Evolutionary conservation across 1,140 invertebrate species (phyloP).

Genomic region (Phenacoccus solenopsis): DNA sequence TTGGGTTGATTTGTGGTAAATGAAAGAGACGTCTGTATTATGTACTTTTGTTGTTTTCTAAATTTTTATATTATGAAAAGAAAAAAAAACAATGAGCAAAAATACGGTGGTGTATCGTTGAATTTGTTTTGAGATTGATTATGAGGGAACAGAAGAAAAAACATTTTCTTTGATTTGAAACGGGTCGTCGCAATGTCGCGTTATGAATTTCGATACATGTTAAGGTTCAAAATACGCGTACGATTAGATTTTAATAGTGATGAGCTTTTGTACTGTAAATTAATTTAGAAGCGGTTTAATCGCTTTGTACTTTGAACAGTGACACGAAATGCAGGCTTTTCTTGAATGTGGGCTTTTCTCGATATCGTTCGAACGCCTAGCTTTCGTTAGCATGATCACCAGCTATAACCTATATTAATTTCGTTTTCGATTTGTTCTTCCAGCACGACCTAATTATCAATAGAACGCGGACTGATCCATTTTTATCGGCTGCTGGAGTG

Average conservation of each 20-base stretch:
- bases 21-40: no score
- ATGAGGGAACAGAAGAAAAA: no score
- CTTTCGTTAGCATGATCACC: not conserved
- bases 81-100: no score
- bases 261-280: not conserved
- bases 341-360: not conserved
- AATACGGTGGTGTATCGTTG: no score
- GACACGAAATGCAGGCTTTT: not conserved
- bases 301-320: not conserved
- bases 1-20: no score
- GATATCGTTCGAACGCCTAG: not conserved
- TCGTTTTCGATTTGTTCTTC: constrained; percentile 19
- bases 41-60: no score
- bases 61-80: no score
- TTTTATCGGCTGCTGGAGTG: constrained; percentile 40
- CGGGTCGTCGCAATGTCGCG: constrained; percentile 6
- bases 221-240: not conserved
- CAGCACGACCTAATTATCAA: constrained; percentile 59
- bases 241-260: not conserved
- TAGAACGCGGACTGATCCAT: constrained; percentile 48
- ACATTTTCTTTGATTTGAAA: no score
- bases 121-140: no score
- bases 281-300: not conserved
- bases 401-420: not conserved
- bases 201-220: not conserved